Conservation (phyloP, 2,113 vertebrate genomes). For the Acanthisitta chloris region DNA sequence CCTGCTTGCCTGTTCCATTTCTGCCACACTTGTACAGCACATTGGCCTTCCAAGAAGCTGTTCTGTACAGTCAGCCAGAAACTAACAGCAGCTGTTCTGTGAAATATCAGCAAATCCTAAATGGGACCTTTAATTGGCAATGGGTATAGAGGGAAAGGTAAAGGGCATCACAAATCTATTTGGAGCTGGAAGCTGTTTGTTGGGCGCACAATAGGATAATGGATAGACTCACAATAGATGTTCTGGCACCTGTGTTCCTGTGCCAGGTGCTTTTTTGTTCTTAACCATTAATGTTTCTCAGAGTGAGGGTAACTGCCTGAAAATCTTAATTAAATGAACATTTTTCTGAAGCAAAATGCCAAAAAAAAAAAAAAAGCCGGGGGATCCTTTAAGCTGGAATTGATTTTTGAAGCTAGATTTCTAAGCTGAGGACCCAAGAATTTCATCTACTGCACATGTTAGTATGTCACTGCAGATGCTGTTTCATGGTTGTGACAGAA, state of each 20-base stretch:
- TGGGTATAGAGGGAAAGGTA: background rate
- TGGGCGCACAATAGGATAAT: background rate
- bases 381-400: background rate
- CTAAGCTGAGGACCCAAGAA: background rate
- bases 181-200: background rate
- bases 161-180: background rate
- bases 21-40: background rate
- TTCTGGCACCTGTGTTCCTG: background rate
- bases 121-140: background rate
- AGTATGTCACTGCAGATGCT: background rate
- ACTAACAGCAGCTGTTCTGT: conserved; percentile 35
- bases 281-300: background rate
- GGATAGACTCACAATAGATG: background rate
- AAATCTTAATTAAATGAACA: background rate
- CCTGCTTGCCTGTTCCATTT: conserved; percentile 7
- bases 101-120: background rate
- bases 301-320: background rate
- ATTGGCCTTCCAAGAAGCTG: conserved; percentile 42
- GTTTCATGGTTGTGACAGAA: background rate
- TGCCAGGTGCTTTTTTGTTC: background rate
- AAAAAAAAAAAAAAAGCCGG: no score
- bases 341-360: background rate
- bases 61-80: conserved; percentile 1
- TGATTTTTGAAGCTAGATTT: background rate
- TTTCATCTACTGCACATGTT: background rate